A percentile compares a stretch with the other conserved stretches of the same genome.
phyloP scores from a whole-genome alignment of 2,113 vertebrate species.

The Podarcis cretensis region DNA sequence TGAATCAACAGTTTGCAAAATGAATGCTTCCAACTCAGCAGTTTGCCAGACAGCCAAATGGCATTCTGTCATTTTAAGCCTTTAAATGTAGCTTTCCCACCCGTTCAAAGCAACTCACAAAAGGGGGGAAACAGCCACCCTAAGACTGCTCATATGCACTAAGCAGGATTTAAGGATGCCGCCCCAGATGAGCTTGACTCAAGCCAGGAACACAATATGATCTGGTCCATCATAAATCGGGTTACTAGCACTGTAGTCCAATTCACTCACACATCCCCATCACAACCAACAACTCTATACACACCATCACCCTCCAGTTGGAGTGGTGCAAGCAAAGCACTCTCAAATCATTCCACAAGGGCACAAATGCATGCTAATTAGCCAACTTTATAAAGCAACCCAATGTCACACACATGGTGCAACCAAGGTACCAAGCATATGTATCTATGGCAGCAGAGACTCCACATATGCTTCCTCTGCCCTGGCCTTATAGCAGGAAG shows the following conservation, averaged over 20 bases:
- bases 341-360: not conserved
- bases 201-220: not conserved
- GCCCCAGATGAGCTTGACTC: not conserved
- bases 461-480: not conserved
- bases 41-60: conserved; percentile 34
- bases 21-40: conserved; percentile 49
- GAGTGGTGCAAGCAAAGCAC: not conserved
- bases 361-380: not conserved
- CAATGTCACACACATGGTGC: not conserved
- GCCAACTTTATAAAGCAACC: not conserved
- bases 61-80: not conserved
- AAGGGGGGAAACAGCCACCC: not conserved
- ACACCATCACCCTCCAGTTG: not conserved
- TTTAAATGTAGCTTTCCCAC: not conserved
- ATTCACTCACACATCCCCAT: not conserved
- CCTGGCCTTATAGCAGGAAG: not conserved
- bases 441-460: not conserved
- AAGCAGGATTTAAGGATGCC: not conserved
- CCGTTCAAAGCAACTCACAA: not conserved
- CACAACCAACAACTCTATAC: not conserved
- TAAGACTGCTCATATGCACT: too few relatives aligned
- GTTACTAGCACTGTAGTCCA: not conserved
- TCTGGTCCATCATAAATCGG: not conserved
- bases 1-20: conserved; percentile 61
- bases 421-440: not conserved